Base-by-base conservation (phyloP, 2,888 invertebrate genomes). In the Ornithoptera alexandrae region DNA sequence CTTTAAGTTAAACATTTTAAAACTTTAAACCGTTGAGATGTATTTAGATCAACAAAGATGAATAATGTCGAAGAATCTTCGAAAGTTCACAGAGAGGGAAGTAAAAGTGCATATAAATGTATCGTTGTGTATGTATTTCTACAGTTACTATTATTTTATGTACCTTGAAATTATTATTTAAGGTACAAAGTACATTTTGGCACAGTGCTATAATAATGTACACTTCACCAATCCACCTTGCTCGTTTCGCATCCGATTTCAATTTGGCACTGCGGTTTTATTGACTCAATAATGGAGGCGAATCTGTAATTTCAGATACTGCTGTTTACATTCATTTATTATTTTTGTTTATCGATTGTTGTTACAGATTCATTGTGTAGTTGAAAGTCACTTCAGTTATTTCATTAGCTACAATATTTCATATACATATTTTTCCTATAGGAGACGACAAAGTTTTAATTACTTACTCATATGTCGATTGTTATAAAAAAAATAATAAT, bases 271-370 rank as follows among this genome's bases (percentile, higher is more conserved):
- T 65, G 65, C 42, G 65, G 69, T 60, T 69, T 65, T 69, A 61
- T 69, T 60, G 61, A 69, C 65, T 65, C 65, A 69, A 61, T 69
- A 65, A 65, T 69, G 61, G 65, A 69, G 68, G 22, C 20, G 36
- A 63, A 7, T n/a, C 18, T 56, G 56, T 42, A 67, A 67, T 62
- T 62, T 62, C 63, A 36, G 42, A 36, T 30, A 60, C 50, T 65
- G 64, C 57, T 36, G 60, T 39, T 60, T 53, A 59, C 61, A 56
- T 53, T 18, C 50, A 46, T 56, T 65, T 69, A 69, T 65, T 69
- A 61, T 53, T 56, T 50, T 50, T 50, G 18, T 50, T 50, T 50
- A 46, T 10, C 10, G 17, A 50, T 17, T 17, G 15, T 2, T 5
- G 50, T 50, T 39, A 39, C 39, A 50, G 15, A 3, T 50, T 50